Base-by-base conservation (phyloP, 2,888 invertebrate genomes). In the Leuctra nigra region DNA sequence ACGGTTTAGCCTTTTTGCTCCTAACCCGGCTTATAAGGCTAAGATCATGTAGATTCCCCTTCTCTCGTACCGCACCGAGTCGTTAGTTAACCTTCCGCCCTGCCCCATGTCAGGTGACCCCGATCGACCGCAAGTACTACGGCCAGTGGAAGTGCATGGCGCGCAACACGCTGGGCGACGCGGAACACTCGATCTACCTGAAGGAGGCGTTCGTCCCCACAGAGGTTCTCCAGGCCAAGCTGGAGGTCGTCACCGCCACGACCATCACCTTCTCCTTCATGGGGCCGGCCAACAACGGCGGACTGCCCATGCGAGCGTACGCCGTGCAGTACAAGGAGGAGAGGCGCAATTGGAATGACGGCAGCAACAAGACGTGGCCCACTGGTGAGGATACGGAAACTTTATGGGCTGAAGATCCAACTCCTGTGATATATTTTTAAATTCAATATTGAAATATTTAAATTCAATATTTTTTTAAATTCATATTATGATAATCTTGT, bases 91-190 rank as follows among this genome's bases (percentile, higher is more conserved):
- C n/a, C n/a, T n/a, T n/a, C n/a, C n/a, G n/a, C n/a, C n/a, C n/a
- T n/a, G n/a, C n/a, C n/a, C 22, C 47, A 2, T 44, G 16, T 60
- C 60, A 69, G 68, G 80, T 92, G 0, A 80, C 74, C 4, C 90
- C 92, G 0, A 67, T 77, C 0, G 83, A 87, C 60, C 72, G 72
- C 11, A 73, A 77, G 35, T 81, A 83, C 57, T 93, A 86, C 65
- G 84, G 86, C 0, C 74, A 76, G 20, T 94, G 91, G 72, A 87
- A 84, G 68, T 94, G 93, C 68, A 76, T 86, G 47, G 93, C 93
- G 0, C 82, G 80, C 1, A 94, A 94, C 67, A 74, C 75, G 18
- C 79, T 86, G 47, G 94, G 93, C 2, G 77, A 76, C 52, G 79
- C 78, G 2, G 80, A 80, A 60, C 81, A 83, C 60, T 73, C 74